Conservation (phyloP, 2,888 invertebrate genomes). For the Hemithea aestivaria region DNA sequence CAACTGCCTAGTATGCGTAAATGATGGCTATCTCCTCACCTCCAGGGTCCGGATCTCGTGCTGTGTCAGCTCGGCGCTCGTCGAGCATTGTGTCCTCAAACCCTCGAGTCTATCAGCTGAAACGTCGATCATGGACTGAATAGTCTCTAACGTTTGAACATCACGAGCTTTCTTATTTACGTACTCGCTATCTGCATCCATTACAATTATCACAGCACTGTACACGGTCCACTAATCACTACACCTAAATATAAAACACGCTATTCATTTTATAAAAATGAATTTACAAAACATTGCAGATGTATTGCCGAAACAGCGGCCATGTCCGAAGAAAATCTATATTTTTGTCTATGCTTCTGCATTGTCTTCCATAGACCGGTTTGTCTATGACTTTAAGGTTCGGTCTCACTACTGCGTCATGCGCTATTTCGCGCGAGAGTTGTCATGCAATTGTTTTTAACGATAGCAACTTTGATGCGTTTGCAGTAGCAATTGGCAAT, state of each 20-base stretch:
- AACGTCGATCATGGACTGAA: constrained; percentile 98
- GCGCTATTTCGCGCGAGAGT: no score
- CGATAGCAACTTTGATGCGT: no score
- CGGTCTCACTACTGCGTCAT: not conserved
- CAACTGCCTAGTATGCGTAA: constrained; percentile 45
- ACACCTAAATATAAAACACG: constrained; percentile 71
- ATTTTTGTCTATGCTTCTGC: constrained; percentile 65
- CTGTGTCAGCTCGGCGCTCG: constrained; percentile 95
- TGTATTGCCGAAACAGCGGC: constrained; percentile 78
- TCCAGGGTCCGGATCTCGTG: constrained; percentile 97
- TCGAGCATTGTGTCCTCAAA: constrained; percentile 94
- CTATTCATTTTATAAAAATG: constrained; percentile 75
- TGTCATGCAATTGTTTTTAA: no score
- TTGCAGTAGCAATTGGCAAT: constrained; percentile 8
- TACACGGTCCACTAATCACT: constrained; percentile 68
- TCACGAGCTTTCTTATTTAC: constrained; percentile 86
- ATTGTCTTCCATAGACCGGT: constrained; percentile 38
- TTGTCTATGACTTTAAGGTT: not conserved
- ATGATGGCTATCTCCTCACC: constrained; percentile 80
- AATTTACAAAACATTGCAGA: constrained; percentile 77
- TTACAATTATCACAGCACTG: constrained; percentile 82
- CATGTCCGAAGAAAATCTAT: constrained; percentile 79
- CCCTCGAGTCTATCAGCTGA: constrained; percentile 96
- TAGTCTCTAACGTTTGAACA: constrained; percentile 84
- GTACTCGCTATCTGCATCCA: constrained; percentile 86